Conservation (phyloP, 2,113 vertebrate species). For the Anguilla japonica region DNA sequence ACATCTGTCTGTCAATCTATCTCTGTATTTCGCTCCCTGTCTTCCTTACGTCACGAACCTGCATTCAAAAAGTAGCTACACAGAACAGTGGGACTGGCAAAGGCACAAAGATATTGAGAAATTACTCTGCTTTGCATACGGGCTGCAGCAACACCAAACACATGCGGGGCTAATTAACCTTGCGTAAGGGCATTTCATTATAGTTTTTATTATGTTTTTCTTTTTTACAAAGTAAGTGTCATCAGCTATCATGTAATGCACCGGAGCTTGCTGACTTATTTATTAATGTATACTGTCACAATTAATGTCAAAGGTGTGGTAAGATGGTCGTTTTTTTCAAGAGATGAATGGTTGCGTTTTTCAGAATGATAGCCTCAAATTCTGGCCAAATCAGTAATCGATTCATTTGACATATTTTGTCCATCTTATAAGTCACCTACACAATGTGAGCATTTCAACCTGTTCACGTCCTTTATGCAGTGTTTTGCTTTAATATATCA, state of each 20-base stretch:
- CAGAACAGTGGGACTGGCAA: slow-evolving; percentile 18
- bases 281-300: background rate
- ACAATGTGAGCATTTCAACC: background rate
- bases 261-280: background rate
- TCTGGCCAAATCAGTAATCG: background rate
- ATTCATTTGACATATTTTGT: background rate
- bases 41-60: slow-evolving; percentile 67
- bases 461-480: background rate
- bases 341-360: background rate
- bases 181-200: slow-evolving; percentile 3
- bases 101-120: slow-evolving; percentile 53
- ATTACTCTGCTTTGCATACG: slow-evolving; percentile 45
- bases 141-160: slow-evolving; percentile 48
- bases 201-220: background rate
- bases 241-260: background rate
- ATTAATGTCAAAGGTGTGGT: background rate
- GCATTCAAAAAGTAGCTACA: slow-evolving; percentile 61
- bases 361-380: background rate
- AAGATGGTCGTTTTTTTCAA: background rate
- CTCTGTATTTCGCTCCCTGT: slow-evolving; percentile 53
- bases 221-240: background rate
- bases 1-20: slow-evolving; percentile 69
- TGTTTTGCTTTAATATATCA: background rate
- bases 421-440: background rate
- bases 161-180: slow-evolving; percentile 11